Percentiles rank a stretch among this genome's conserved stretches.
Conservation (phyloP, 2,113 vertebrate species). For the Amazona guildingii region DNA sequence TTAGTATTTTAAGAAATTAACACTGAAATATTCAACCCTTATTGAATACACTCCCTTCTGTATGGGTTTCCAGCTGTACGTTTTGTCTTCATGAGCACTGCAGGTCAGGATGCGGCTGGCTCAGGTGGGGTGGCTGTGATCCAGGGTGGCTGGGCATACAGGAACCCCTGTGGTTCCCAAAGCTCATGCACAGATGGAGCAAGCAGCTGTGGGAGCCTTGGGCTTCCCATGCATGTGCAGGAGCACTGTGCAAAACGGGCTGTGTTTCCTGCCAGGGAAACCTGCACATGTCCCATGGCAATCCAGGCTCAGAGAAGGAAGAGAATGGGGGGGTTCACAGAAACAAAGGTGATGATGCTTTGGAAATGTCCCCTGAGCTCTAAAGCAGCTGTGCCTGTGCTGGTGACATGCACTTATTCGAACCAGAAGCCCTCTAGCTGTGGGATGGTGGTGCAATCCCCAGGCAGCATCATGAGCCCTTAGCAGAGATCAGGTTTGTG, state of each 20-base stretch:
- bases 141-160: not conserved
- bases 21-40: not conserved
- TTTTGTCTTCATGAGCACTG: accelerated
- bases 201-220: not conserved
- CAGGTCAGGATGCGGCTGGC: not conserved
- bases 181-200: not conserved
- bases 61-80: accelerated
- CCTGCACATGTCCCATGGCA: accelerated
- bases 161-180: not conserved
- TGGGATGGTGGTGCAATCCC: accelerated
- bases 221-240: accelerated
- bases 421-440: not conserved
- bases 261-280: not conserved
- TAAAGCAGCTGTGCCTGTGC: not conserved
- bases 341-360: not conserved
- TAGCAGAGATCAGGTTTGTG: not conserved
- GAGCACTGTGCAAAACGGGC: not conserved
- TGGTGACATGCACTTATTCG: not conserved
- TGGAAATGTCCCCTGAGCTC: not conserved
- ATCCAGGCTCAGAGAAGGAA: not conserved
- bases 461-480: not conserved
- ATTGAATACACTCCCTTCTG: not conserved
- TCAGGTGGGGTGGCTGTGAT: not conserved
- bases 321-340: not conserved
- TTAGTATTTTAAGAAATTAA: not conserved